Conservation (phyloP, 2,113 vertebrate species). For the Proterorhinus semilunaris region DNA sequence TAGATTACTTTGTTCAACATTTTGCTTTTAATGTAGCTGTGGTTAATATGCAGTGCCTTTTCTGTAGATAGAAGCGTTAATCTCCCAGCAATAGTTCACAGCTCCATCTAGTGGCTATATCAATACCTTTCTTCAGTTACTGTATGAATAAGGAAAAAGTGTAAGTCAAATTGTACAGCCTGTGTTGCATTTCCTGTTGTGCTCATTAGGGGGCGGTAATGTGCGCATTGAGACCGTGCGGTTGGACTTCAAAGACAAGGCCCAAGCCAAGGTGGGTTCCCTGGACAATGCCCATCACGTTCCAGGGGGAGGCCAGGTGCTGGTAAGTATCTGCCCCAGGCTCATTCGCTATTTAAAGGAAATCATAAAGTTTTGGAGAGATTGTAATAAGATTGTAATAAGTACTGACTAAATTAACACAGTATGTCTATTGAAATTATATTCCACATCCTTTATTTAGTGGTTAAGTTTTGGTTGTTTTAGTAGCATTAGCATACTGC, state of each 20-base stretch:
- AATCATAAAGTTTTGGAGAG: constrained; percentile 48
- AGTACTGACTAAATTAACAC: neutral
- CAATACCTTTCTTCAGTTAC: no score
- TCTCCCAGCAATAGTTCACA: neutral
- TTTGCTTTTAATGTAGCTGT: neutral
- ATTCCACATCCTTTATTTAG: neutral
- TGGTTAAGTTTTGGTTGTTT: neutral
- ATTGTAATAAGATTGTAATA: constrained; percentile 16
- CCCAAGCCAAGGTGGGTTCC: constrained; percentile 97
- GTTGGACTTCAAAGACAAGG: constrained; percentile 99
- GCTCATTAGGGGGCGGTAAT: constrained; percentile 85
- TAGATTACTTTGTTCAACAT: neutral
- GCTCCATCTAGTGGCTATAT: constrained; percentile 7
- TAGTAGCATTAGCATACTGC: neutral
- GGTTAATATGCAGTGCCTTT: neutral
- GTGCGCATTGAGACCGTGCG: constrained; percentile 96
- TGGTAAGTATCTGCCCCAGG: constrained; percentile 78
- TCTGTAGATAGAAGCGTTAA: neutral
- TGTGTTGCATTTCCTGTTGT: neutral
- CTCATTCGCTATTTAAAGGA: constrained; percentile 34
- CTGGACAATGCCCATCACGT: constrained; percentile 92
- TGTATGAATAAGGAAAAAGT: no score
- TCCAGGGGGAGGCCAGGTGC: constrained; percentile 86
- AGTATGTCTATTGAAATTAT: neutral
- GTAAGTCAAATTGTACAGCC: neutral